These are phyloP conservation scores for Elaphurus davidianus DNA, from an alignment of 2,113 vertebrate species.

Conservation along the genomic window DNA sequence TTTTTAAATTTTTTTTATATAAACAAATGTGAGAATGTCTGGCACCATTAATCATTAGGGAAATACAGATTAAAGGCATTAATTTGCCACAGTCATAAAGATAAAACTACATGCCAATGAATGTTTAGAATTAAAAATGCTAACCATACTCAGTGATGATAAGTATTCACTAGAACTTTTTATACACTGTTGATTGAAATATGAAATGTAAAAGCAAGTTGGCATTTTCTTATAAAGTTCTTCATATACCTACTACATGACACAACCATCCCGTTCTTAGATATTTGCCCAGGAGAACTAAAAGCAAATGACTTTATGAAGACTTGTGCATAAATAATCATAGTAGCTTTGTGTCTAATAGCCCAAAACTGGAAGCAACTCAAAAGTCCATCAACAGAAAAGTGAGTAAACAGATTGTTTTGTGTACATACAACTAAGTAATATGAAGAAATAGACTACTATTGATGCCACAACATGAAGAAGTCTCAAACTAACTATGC, in stretches of 20 bases:
- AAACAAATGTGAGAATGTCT: not conserved
- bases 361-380: not conserved
- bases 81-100: not conserved
- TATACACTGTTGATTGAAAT: not conserved
- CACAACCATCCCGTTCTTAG: not conserved
- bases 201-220: not conserved
- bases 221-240: not conserved
- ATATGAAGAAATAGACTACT: not conserved
- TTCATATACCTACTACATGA: not conserved
- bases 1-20: not conserved
- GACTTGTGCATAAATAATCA: not conserved
- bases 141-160: not conserved
- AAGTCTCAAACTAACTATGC: not conserved
- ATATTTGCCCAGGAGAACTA: not conserved
- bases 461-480: not conserved
- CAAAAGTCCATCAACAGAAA: not conserved
- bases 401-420: not conserved
- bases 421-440: not conserved
- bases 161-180: not conserved
- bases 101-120: not conserved
- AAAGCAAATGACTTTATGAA: not conserved
- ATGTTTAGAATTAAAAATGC: not conserved
- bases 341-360: not conserved
- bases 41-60: not conserved
- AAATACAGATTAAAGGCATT: not conserved